A percentile compares a stretch with the other conserved stretches of the same genome.
Evolutionary conservation across 2,888 invertebrate species (phyloP).

Genomic region (Oeneis ivallda): DNA sequence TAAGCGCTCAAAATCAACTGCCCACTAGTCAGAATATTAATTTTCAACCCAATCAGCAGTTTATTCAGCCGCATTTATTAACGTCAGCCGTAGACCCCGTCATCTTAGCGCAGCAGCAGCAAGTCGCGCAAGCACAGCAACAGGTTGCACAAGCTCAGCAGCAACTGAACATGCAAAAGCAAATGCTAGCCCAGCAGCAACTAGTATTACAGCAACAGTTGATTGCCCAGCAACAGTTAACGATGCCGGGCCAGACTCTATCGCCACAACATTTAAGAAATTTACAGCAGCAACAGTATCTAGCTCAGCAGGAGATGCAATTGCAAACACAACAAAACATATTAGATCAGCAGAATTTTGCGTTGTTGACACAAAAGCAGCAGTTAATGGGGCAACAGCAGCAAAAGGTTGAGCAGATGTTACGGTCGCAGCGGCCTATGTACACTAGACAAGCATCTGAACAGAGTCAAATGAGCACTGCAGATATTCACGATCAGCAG

Average conservation of each 20-base stretch:
- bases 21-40: slow-evolving; percentile 53
- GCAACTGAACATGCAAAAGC: slow-evolving; percentile 75
- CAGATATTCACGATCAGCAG: slow-evolving; percentile 65
- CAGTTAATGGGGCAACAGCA: slow-evolving; percentile 80
- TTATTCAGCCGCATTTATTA: slow-evolving; percentile 58
- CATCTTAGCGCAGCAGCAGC: slow-evolving; percentile 70
- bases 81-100: slow-evolving; percentile 60
- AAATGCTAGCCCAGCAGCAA: slow-evolving; percentile 74
- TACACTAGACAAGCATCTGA: slow-evolving; percentile 74
- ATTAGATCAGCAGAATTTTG: slow-evolving; percentile 80
- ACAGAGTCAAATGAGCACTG: slow-evolving; percentile 69
- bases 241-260: slow-evolving; percentile 73
- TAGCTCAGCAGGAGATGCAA: slow-evolving; percentile 76
- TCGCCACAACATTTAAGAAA: slow-evolving; percentile 72
- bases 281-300: slow-evolving; percentile 75
- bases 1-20: slow-evolving; percentile 62
- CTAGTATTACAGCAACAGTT: slow-evolving; percentile 76
- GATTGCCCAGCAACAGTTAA: slow-evolving; percentile 67
- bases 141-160: slow-evolving; percentile 73
- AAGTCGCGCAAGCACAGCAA: slow-evolving; percentile 74
- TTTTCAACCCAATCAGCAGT: slow-evolving; percentile 62
- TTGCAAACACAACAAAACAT: slow-evolving; percentile 80
- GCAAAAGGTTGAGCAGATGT: slow-evolving; percentile 70
- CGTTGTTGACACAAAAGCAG: slow-evolving; percentile 76
- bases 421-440: slow-evolving; percentile 65